phyloP scores from a whole-genome alignment of 92 coral and sea anemone genomes.

The Isaurus tuberculatus region DNA sequence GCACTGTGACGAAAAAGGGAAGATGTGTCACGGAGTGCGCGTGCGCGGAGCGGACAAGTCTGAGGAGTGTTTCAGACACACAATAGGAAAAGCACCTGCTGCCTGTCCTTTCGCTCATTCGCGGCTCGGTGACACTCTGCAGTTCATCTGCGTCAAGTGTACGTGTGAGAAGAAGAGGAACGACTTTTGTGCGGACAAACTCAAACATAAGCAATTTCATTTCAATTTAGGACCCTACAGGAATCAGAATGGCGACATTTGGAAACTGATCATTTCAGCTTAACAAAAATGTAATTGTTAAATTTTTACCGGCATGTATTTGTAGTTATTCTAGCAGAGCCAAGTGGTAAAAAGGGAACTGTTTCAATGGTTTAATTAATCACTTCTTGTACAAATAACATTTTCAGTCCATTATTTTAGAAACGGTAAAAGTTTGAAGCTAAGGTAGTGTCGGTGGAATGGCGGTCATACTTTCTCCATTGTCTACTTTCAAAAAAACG shows the following conservation, averaged over 20 bases:
- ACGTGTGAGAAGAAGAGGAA: slow-evolving; percentile 83
- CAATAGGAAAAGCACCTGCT: slow-evolving; percentile 90
- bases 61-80: slow-evolving; percentile 92
- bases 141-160: slow-evolving; percentile 94
- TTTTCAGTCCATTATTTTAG: too few species aligned
- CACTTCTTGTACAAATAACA: too few species aligned
- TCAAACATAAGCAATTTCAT: slow-evolving; percentile 83
- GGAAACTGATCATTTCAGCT: slow-evolving; percentile 64
- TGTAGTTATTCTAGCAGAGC: not conserved
- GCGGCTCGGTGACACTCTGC: slow-evolving; percentile 97
- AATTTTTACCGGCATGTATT: slow-evolving; percentile 2
- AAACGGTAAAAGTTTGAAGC: too few species aligned
- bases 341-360: too few species aligned
- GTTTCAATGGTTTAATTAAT: too few species aligned
- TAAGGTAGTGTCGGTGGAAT: too few species aligned
- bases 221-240: slow-evolving; percentile 95
- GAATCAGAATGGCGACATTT: slow-evolving; percentile 85
- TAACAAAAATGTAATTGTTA: not conserved
- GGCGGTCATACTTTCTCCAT: too few species aligned
- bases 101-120: slow-evolving; percentile 98
- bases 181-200: slow-evolving; percentile 93
- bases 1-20: slow-evolving; percentile 92
- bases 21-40: slow-evolving; percentile 95
- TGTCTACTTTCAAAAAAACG: too few species aligned
- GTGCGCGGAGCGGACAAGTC: slow-evolving; percentile 99